Base-by-base conservation (phyloP, 2,888 invertebrate genomes). In the Andrena hattorfiana region DNA sequence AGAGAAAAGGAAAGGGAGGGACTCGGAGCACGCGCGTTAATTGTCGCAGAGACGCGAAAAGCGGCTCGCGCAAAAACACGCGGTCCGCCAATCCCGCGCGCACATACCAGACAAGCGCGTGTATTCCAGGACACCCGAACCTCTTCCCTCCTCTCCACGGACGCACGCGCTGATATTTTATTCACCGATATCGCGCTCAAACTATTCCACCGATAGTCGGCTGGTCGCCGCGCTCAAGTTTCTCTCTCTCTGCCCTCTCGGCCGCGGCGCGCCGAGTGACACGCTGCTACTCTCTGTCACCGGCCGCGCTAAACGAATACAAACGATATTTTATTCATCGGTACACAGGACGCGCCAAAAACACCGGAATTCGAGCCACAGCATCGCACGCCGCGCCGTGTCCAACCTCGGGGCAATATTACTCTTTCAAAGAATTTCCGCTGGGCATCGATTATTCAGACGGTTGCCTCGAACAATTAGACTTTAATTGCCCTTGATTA, bases 131-230 rank as follows among this genome's bases (percentile, higher is more conserved):
- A 70, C 66, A 30, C 56, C 35, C 75, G 75, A 42, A 49, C 6
- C 67, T 56, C 69, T n/a, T 63, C 16, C 16, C 35, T 20, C 51
- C 66, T 60, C 73, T 30, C 60, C 26, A 13, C 59, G 59, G 72
- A 71, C 82, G 76, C 76, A 48, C 87, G 74, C 78, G 79, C 83
- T 88, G 78, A 91, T 92, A 92, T 92, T 91, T 92, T 91, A 92
- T 92, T 92, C 90, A 91, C 84, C 87, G 89, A 85, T 88, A 89
- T 91, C 89, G 91, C 92, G 92, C 90, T 90, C 90, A 89, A 91
- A 92, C 91, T 92, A 90, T 91, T 85, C 77, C 81, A 76, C 84
- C 85, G 90, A 91, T 88, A 68, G 81, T 68, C 81, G 86, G 83
- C 73, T 26, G 32, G 51, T n/a, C n/a, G 60, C 26, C 64, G 81